These are phyloP conservation scores for Leptopilina clavipes DNA, from an alignment of 1,140 invertebrate genomes.

Conservation along the genomic window DNA sequence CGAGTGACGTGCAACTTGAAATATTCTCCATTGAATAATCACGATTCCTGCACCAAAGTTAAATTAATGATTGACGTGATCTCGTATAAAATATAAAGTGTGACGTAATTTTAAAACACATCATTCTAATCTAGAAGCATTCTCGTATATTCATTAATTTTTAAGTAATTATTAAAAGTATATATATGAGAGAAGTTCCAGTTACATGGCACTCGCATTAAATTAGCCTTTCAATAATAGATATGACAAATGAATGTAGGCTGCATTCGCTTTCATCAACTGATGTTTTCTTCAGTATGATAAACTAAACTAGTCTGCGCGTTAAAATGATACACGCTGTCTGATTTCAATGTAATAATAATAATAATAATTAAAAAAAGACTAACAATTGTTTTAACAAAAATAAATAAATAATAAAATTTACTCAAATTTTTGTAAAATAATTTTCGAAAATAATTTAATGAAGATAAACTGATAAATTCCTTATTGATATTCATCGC, in stretches of 20 bases:
- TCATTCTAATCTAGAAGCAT: background rate
- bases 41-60: background rate
- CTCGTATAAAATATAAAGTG: background rate
- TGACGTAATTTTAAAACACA: constrained; percentile 8
- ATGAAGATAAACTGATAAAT: no score
- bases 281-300: constrained; percentile 12
- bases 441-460: no score
- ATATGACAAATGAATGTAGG: constrained; percentile 33
- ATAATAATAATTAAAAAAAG: background rate
- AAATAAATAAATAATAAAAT: no score
- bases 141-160: background rate
- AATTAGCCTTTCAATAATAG: constrained; percentile 28
- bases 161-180: background rate
- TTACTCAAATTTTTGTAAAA: no score
- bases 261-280: constrained; percentile 1
- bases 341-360: background rate
- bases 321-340: background rate
- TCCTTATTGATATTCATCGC: no score
- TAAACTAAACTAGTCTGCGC: background rate
- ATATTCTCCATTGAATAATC: constrained; percentile 8
- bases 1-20: constrained; percentile 1
- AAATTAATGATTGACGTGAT: constrained; percentile 22
- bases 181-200: background rate
- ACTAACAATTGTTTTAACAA: no score
- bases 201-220: constrained; percentile 3